phyloP scores from a whole-genome alignment of 2,797 vertebrate species.

The Artibeus lituratus region DNA sequence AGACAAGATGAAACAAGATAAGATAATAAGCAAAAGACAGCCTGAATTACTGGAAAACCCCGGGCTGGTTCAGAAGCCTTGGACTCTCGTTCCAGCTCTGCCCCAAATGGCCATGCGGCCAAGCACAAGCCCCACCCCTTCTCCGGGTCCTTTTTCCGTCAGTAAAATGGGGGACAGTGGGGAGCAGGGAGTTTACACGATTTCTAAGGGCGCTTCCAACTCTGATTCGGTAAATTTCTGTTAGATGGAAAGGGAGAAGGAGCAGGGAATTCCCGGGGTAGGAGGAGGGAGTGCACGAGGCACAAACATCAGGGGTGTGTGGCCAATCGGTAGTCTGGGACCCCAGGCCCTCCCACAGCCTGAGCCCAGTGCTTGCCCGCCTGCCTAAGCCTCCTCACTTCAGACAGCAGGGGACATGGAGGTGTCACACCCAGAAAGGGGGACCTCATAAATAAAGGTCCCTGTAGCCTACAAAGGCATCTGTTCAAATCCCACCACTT shows the following conservation, averaged over 20 bases:
- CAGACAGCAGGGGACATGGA: neutral
- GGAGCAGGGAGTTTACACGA: neutral
- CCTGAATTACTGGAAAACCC: neutral
- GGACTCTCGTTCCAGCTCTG: neutral
- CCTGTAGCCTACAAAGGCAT: neutral
- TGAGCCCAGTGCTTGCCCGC: neutral
- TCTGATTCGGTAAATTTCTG: neutral
- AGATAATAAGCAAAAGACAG: neutral
- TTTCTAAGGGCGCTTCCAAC: neutral
- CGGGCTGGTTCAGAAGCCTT: neutral
- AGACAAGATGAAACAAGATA: slow-evolving; percentile 16
- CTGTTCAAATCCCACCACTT: neutral
- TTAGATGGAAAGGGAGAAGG: neutral
- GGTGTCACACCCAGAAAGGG: neutral
- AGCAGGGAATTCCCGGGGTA: neutral
- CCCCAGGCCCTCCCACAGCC: neutral
- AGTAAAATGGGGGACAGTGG: neutral
- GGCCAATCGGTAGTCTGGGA: neutral
- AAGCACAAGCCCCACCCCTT: neutral
- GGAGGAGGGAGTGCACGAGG: neutral
- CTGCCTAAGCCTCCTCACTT: neutral
- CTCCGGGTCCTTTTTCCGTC: neutral
- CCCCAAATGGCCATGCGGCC: neutral
- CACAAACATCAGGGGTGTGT: neutral
- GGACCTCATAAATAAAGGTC: neutral